Percentiles rank a stretch among this genome's conserved stretches.
Conservation (phyloP, 2,113 vertebrate species). For the Catharus fuscescens region DNA sequence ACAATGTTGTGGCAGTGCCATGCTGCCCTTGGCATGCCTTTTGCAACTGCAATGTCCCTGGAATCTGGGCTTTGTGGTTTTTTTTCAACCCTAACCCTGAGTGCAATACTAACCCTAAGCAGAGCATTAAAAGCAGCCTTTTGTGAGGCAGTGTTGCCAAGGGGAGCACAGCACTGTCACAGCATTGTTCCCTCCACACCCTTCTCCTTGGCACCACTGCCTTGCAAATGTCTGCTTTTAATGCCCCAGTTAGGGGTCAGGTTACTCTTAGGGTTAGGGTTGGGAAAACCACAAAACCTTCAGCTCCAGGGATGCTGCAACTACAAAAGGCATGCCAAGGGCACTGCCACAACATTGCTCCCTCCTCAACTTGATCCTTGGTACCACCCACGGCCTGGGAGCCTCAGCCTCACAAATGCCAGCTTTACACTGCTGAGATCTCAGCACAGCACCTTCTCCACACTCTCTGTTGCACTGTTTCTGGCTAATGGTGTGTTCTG, state of each 20-base stretch:
- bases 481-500: too few relatives aligned
- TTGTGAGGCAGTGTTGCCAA: not conserved
- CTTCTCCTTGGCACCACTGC: fast-evolving
- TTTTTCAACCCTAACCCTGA: not conserved
- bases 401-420: not conserved
- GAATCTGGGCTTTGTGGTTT: not conserved
- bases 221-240: too few relatives aligned
- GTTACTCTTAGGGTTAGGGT: fast-evolving
- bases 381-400: not conserved
- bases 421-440: not conserved
- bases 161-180: not conserved
- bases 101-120: fast-evolving
- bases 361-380: not conserved
- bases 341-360: too few relatives aligned
- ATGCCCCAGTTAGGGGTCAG: fast-evolving
- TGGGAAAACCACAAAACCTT: not conserved
- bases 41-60: not conserved
- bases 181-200: not conserved
- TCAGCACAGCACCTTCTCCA: not conserved
- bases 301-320: not conserved
- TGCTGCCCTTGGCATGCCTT: not conserved
- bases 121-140: not conserved
- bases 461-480: too few relatives aligned
- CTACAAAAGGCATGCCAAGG: too few relatives aligned
- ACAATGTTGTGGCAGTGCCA: not conserved